Evolutionary conservation across 1,140 invertebrate species (phyloP).

Genomic region (Drosophila malerkotliana): DNA sequence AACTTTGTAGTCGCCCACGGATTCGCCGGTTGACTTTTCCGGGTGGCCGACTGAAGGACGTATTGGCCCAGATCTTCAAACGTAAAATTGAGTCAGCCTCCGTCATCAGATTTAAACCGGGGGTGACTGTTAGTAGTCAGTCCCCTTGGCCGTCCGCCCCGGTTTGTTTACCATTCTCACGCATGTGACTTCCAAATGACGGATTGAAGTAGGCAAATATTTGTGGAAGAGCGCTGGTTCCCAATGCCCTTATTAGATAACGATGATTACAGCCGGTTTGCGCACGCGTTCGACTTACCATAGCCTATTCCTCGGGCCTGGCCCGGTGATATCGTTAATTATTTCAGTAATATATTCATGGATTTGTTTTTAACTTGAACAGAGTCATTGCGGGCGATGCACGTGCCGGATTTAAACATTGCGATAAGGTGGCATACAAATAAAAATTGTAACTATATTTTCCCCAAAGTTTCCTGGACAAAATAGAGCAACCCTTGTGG

Average conservation of each 20-base stretch:
- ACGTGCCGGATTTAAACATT: slow-evolving; percentile 72
- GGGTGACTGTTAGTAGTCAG: slow-evolving; percentile 5
- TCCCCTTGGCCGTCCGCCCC: background rate
- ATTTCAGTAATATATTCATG: slow-evolving; percentile 79
- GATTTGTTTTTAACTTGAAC: slow-evolving; percentile 56
- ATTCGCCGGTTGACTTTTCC: slow-evolving; percentile 59
- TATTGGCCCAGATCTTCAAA: slow-evolving; percentile 41
- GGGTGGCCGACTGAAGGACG: slow-evolving; percentile 3
- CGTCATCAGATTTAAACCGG: slow-evolving; percentile 1
- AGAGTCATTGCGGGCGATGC: slow-evolving; percentile 51
- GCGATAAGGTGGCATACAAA: slow-evolving; percentile 53
- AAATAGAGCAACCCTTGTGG: slow-evolving; percentile 9
- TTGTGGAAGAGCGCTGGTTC: slow-evolving; percentile 66
- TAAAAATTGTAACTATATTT: slow-evolving; percentile 36
- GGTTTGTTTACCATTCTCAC: slow-evolving; percentile 83
- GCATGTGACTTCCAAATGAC: slow-evolving; percentile 84
- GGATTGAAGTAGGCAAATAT: slow-evolving; percentile 84
- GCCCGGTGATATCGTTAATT: slow-evolving; percentile 71
- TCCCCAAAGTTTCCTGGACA: slow-evolving; percentile 5
- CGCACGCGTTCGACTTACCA: slow-evolving; percentile 49
- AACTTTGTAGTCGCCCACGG: slow-evolving; percentile 51
- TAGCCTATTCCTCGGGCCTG: background rate
- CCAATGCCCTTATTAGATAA: slow-evolving; percentile 79
- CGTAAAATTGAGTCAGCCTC: slow-evolving; percentile 62
- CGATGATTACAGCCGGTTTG: slow-evolving; percentile 41